phyloP scores from a whole-genome alignment of 2,888 invertebrate genomes.

The Gastracanthus pulcherrimus region DNA sequence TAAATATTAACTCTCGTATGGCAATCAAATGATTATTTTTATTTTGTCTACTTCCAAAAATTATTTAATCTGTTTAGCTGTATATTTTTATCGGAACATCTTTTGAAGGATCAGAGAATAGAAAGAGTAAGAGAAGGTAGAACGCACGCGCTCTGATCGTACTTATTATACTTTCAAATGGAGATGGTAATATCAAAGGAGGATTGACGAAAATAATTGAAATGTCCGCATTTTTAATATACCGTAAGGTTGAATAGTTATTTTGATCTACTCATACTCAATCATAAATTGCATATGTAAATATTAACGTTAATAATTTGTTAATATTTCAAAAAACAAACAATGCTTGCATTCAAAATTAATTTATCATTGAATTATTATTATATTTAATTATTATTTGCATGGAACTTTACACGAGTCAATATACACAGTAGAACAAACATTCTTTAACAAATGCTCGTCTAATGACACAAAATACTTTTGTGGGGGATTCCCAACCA shows the following conservation, averaged over 20 bases:
- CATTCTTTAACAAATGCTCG: neutral
- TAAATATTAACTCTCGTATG: neutral
- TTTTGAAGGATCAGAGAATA: neutral
- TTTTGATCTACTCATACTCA: neutral
- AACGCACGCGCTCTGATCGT: too few relatives aligned
- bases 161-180: conserved; percentile 4
- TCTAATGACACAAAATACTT: too few relatives aligned
- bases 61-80: neutral
- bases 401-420: neutral
- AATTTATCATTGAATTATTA: neutral
- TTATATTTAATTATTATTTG: neutral
- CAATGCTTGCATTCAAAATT: neutral
- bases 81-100: neutral
- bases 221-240: neutral
- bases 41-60: neutral
- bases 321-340: too few relatives aligned
- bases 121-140: too few relatives aligned
- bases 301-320: too few relatives aligned
- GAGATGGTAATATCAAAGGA: neutral
- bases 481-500: too few relatives aligned
- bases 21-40: neutral
- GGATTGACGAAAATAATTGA: neutral
- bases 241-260: too few relatives aligned
- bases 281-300: too few relatives aligned
- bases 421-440: neutral